Base-by-base conservation (phyloP, 2,797 vertebrate genomes). In the Percopsis omiscomaycus region DNA sequence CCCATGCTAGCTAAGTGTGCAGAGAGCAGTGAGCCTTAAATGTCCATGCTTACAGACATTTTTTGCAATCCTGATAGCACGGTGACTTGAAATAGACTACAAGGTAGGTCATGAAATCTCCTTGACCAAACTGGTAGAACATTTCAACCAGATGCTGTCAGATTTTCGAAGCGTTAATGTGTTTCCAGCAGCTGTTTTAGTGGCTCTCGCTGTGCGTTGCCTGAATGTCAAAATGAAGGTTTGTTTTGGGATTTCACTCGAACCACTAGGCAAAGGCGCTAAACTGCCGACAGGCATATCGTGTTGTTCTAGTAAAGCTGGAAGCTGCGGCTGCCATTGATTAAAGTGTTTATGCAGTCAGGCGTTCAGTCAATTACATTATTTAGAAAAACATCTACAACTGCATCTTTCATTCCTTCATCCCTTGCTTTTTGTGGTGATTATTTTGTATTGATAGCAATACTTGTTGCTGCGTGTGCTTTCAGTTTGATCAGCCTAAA, bases 161-260 rank as follows among this genome's bases (percentile, higher is more conserved):
- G 77, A 78, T 76, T 80, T 49, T 54, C n/a, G 50, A 66, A 44
- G 64, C 59, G 68, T 58, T 73, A 42, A 74, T 80, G 82, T 71
- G 51, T 61, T 71, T 65, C 63, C 29, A 57, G 11, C 56, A 47
- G 30, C 62, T 47, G 50, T 10, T 29, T 50, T 55, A 8, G 47
- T 48, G 15, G 2, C 51, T 58, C 42, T 45, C 61, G 55, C 32
- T 37, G 22, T 32, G 59, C 15, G 27, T 53, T 32, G 58, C 59
- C 15, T 29, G 15, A 64, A 63, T 62, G 55, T 79, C 57, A 65
- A 59, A 51, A 10, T 8, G 57, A 27, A 29, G 49, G 64, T 22
- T 55, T 73, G 54, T 73, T 65, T 67, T 55, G 44, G n/a, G 52
- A 56, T 66, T 69, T 64, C 46, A 12, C 46, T 42, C 22, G 16